Percentiles rank a stretch among this genome's conserved stretches.
phyloP scores from a whole-genome alignment of 2,888 invertebrate genomes.

The Andrena hattorfiana region DNA sequence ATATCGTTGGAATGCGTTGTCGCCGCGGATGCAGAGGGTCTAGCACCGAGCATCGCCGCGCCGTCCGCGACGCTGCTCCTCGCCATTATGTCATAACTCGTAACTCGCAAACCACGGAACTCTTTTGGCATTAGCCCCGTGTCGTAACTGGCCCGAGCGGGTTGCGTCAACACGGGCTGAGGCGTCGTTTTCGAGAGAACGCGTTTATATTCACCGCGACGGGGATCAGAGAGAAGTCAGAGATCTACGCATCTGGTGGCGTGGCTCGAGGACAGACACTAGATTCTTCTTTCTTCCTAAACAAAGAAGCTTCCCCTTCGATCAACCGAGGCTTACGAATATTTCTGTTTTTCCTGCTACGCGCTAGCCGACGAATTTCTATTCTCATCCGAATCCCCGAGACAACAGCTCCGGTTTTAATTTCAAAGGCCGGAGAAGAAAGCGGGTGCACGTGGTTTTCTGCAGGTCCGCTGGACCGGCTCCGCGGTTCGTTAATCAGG shows the following conservation, averaged over 20 bases:
- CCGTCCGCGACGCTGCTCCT: slow-evolving; percentile 23
- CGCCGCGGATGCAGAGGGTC: slow-evolving; percentile 60
- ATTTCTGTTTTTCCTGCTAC: too few species aligned
- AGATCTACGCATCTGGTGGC: too few species aligned
- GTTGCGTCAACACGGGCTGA: slow-evolving; percentile 28
- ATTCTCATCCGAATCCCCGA: slow-evolving; percentile 9
- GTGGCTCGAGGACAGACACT: too few species aligned
- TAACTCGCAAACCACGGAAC: slow-evolving; percentile 51
- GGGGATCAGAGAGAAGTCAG: neutral
- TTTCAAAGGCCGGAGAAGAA: slow-evolving; percentile 18
- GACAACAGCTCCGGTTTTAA: slow-evolving; percentile 15
- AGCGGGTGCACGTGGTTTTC: slow-evolving; percentile 7
- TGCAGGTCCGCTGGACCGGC: neutral
- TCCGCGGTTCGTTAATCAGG: slow-evolving; percentile 12
- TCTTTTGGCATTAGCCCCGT: slow-evolving; percentile 47
- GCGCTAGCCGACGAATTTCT: slow-evolving; percentile 2
- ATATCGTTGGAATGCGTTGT: slow-evolving; percentile 74
- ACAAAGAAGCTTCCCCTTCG: too few species aligned
- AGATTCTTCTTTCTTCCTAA: too few species aligned
- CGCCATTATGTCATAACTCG: slow-evolving; percentile 68
- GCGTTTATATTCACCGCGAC: neutral
- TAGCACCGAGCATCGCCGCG: slow-evolving; percentile 16
- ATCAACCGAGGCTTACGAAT: too few species aligned
- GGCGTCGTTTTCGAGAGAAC: neutral
- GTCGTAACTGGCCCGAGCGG: neutral